phyloP scores from a whole-genome alignment of 2,888 invertebrate genomes.

The Mythimna lalbum region DNA sequence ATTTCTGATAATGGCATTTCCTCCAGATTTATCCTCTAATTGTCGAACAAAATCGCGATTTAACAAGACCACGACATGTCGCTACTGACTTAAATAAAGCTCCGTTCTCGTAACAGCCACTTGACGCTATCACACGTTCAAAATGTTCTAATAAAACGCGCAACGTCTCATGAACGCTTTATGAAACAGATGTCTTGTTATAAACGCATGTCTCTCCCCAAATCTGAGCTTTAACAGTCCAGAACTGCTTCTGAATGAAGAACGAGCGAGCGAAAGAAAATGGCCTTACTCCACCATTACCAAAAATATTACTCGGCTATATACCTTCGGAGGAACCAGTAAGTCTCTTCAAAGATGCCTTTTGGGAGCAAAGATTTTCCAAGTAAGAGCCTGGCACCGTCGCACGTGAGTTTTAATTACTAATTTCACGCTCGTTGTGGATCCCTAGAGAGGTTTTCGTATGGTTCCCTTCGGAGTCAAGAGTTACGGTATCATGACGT shows the following conservation, averaged over 20 bases:
- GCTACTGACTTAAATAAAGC: conserved; percentile 12
- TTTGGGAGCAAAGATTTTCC: conserved; percentile 69
- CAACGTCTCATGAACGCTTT: conserved; percentile 25
- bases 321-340: conserved; percentile 44
- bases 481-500: conserved; percentile 76
- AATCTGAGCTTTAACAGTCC: conserved; percentile 34
- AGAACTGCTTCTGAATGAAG: conserved; percentile 20
- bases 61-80: conserved; percentile 2
- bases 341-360: conserved; percentile 55
- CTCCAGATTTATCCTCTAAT: neutral
- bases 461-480: conserved; percentile 69
- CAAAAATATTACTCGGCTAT: conserved; percentile 53
- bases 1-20: no score
- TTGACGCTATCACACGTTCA: conserved; percentile 27
- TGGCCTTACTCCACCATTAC: conserved; percentile 21
- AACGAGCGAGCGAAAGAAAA: conserved; percentile 31
- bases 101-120: conserved; percentile 9
- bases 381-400: conserved; percentile 70
- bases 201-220: conserved; percentile 19
- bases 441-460: conserved; percentile 78
- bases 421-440: conserved; percentile 86
- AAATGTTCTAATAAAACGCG: conserved; percentile 37
- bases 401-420: conserved; percentile 86
- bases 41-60: neutral
- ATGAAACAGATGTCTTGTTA: conserved; percentile 30